Base-by-base conservation (phyloP, 2,888 invertebrate species). In the Drosophila tripunctata region DNA sequence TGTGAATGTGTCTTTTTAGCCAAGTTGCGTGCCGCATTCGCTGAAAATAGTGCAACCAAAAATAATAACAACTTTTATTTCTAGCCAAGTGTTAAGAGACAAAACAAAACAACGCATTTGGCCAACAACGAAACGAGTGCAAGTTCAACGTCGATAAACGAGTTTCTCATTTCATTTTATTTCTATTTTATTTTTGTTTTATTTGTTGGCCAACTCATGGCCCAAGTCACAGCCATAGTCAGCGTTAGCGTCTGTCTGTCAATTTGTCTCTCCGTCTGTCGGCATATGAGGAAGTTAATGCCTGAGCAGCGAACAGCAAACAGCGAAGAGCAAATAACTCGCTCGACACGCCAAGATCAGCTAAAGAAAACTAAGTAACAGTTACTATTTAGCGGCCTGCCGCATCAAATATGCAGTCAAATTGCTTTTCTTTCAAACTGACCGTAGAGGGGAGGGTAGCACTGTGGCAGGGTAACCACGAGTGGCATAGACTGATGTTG, bases 61-160 rank as follows among this genome's bases (percentile, higher is more conserved):
- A 65, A 56, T 56, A 65, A 54, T 43, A 63, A 79, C 69, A 55
- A 62, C 66, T 85, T 79, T 82, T 76, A 67, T 86, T 83, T 77
- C 58, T 75, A 58, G 56, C 43, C 64, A 72, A 40, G 86, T 80
- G 66, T 43, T 64, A 57, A 62, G 33, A 43, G 56, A 62, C 36
- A 62, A 33, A 48, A 52, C 52, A 74, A 57, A 48, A 52, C 52
- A 74, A 57, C 57, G 52, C 50, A 55, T 41, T 55, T 48, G 36
- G 54, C 51, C 41, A 51, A 38, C 38, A 48, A 63, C 66, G 55
- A 84, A 82, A 78, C 82, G 87, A 87, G 87, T 82, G 79, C 82
- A 83, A 83, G 82, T 87, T 83, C 86, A 83, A 70, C 82, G 57
- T 54, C 67, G 69, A 70, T 87, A 50, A 83, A 87, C 82, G 40